Conservation (phyloP, 1,140 invertebrate species). For the Aporrectodea caliginosa region DNA sequence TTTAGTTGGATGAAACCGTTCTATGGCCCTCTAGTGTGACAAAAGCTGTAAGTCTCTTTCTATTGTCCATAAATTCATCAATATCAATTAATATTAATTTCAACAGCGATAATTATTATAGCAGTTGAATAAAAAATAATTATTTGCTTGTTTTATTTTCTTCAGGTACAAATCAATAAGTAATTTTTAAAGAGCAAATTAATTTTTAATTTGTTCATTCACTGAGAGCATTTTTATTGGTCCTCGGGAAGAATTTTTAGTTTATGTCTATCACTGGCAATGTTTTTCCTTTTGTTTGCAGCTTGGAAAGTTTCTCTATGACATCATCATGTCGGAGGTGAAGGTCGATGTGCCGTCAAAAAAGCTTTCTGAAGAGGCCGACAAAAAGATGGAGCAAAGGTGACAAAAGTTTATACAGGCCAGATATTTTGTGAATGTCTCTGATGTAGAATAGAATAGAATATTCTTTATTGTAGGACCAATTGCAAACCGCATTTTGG, state of each 20-base stretch:
- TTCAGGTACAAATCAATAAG: not conserved
- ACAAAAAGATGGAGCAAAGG: too few relatives aligned
- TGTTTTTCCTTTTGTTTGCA: slow-evolving; percentile 30
- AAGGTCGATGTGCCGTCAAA: slow-evolving; percentile 72
- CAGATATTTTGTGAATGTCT: too few relatives aligned
- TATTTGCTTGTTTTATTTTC: not conserved
- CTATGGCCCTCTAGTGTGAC: not conserved
- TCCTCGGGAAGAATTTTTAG: not conserved
- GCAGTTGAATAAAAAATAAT: not conserved
- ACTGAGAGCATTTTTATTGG: not conserved
- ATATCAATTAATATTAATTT: too few relatives aligned
- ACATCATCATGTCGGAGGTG: slow-evolving; percentile 78
- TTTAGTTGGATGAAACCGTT: too few relatives aligned
- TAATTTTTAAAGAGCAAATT: not conserved
- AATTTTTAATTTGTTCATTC: slow-evolving; percentile 12
- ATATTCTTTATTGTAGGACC: too few relatives aligned
- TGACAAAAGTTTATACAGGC: too few relatives aligned
- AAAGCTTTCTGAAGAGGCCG: slow-evolving; percentile 45
- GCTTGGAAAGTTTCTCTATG: slow-evolving; percentile 77
- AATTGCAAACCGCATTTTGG: too few relatives aligned
- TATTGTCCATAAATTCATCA: too few relatives aligned
- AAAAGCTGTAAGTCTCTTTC: not conserved
- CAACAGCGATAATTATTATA: too few relatives aligned
- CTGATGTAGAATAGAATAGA: too few relatives aligned
- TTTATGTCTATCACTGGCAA: not conserved